Percentiles rank a stretch among this genome's conserved stretches.
Evolutionary conservation across 2,113 vertebrate genomes (phyloP).

Genomic region (Malurus cyaneus): DNA sequence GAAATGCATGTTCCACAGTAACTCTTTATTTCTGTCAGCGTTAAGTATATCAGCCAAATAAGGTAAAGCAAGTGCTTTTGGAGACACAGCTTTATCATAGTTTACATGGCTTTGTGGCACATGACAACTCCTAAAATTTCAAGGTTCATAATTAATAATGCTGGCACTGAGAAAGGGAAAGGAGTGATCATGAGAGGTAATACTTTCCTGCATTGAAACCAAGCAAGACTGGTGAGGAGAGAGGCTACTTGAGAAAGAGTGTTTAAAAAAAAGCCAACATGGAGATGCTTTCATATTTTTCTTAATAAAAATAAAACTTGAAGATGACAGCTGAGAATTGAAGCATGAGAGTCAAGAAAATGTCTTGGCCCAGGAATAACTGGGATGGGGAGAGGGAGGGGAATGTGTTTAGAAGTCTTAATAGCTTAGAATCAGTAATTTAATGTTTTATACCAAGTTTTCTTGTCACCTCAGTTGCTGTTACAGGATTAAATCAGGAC

Average conservation of each 20-base stretch:
- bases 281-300: neutral
- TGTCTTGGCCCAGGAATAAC: neutral
- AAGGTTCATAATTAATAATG: neutral
- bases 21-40: neutral
- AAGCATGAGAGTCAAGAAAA: neutral
- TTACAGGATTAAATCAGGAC: neutral
- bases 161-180: neutral
- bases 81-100: neutral
- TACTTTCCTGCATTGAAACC: neutral
- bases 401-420: neutral
- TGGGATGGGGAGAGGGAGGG: accelerated
- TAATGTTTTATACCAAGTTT: neutral
- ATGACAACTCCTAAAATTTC: neutral
- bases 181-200: neutral
- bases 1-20: neutral
- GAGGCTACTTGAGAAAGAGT: neutral
- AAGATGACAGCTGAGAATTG: neutral
- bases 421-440: neutral
- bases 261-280: neutral
- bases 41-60: neutral
- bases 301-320: neutral
- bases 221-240: neutral
- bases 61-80: neutral
- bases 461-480: neutral
- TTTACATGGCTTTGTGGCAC: neutral